Evolutionary conservation across 2,797 vertebrate species (phyloP).

Genomic region (Danionella dracula): DNA sequence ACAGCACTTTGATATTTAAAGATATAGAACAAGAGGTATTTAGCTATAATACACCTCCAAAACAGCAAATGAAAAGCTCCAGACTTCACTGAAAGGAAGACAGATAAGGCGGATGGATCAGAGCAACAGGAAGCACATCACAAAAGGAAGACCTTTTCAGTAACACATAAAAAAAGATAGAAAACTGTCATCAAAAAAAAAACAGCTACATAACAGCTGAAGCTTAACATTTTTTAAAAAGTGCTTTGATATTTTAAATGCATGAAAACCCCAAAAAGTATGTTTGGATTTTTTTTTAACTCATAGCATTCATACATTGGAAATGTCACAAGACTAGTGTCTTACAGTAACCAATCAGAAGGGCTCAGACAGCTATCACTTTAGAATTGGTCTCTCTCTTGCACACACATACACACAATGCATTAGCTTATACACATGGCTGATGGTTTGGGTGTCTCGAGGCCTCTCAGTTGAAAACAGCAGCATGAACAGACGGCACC

Average conservation of each 20-base stretch:
- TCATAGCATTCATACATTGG: conserved; percentile 40
- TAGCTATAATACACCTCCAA: conserved; percentile 57
- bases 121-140: conserved; percentile 67
- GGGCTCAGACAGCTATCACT: conserved; percentile 75
- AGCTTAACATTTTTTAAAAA: conserved; percentile 59
- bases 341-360: conserved; percentile 64
- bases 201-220: conserved; percentile 74
- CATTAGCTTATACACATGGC: conserved; percentile 82
- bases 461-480: conserved; percentile 67
- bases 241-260: conserved; percentile 62
- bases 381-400: conserved; percentile 14
- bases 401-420: conserved; percentile 39
- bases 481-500: conserved; percentile 70
- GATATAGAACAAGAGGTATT: conserved; percentile 69
- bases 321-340: conserved; percentile 56
- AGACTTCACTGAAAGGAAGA: conserved; percentile 66
- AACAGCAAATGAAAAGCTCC: conserved; percentile 67
- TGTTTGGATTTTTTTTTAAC: conserved; percentile 24
- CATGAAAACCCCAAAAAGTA: conserved; percentile 69
- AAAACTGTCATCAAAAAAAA: conserved; percentile 67
- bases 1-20: conserved; percentile 65
- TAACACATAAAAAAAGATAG: conserved; percentile 51
- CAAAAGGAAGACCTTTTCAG: conserved; percentile 64
- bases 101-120: conserved; percentile 47
- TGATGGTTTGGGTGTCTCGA: conserved; percentile 60